Evolutionary conservation across 64 coral and sea anemone species (phyloP).

Genomic region (Actinia equina): DNA sequence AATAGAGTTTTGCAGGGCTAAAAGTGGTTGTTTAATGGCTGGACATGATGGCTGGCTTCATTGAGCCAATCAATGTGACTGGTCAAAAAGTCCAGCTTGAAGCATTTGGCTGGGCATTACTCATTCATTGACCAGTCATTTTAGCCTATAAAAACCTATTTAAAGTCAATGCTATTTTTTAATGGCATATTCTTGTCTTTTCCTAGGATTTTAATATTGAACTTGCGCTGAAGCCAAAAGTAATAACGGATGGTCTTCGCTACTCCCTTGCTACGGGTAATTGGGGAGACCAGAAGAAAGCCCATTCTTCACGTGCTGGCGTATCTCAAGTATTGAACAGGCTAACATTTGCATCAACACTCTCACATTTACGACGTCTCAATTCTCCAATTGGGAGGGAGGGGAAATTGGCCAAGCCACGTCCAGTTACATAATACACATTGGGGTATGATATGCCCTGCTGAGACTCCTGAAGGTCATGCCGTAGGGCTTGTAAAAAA

Average conservation of each 20-base stretch:
- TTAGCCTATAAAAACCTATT: too few species aligned
- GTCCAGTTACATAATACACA: conserved; percentile 98
- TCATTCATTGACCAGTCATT: too few species aligned
- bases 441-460: conserved; percentile 99
- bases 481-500: conserved; percentile 98
- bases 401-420: conserved; percentile 93
- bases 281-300: conserved; percentile 99
- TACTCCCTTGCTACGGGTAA: conserved; percentile 98
- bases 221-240: conserved; percentile 91
- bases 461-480: conserved; percentile 97
- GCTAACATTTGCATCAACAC: conserved; percentile 92
- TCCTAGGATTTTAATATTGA: conserved; percentile 96
- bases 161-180: background rate
- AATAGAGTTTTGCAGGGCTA: too few species aligned
- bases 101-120: too few species aligned
- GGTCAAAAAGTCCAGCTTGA: too few species aligned
- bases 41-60: too few species aligned
- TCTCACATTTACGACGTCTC: conserved; percentile 94
- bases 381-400: conserved; percentile 99
- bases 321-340: conserved; percentile 96
- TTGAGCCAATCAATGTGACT: too few species aligned
- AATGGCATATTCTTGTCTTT: background rate
- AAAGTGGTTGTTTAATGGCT: too few species aligned
- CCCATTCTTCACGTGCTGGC: conserved; percentile 78
- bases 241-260: conserved; percentile 90